A percentile compares a stretch with the other conserved stretches of the same genome.
Conservation (phyloP, 1,140 invertebrate genomes). For the Camponotus vicinus region DNA sequence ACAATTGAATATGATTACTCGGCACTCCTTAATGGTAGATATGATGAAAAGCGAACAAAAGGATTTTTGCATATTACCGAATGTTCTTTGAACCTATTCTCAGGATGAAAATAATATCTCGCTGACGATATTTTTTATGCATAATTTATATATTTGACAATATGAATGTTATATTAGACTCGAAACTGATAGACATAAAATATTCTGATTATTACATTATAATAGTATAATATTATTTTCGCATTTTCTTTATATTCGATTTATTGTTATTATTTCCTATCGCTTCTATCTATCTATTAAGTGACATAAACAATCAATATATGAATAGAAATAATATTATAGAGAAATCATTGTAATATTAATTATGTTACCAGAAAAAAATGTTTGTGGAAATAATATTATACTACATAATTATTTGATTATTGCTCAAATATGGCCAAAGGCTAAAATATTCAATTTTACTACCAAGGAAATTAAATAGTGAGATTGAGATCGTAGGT, state of each 20-base stretch:
- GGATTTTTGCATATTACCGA: constrained; percentile 9
- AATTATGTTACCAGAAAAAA: neutral
- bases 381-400: constrained; percentile 18
- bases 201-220: neutral
- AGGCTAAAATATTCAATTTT: constrained; percentile 39
- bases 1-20: constrained; percentile 50
- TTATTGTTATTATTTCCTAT: neutral
- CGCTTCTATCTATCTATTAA: neutral
- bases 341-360: neutral
- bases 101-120: neutral
- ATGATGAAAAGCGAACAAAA: neutral
- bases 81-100: neutral
- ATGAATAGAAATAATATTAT: neutral
- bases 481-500: constrained; percentile 46
- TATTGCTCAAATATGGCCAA: constrained; percentile 37
- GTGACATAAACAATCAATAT: neutral
- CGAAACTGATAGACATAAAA: neutral
- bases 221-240: constrained; percentile 16
- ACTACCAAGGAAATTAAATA: constrained; percentile 40
- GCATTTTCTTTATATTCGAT: constrained; percentile 7
- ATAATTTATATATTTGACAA: constrained; percentile 14
- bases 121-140: neutral
- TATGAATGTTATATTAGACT: neutral
- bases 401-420: neutral
- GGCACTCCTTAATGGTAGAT: neutral